Percentiles rank a stretch among this genome's conserved stretches.
phyloP scores from a whole-genome alignment of 2,113 vertebrate genomes.

The Gavialis gangeticus region DNA sequence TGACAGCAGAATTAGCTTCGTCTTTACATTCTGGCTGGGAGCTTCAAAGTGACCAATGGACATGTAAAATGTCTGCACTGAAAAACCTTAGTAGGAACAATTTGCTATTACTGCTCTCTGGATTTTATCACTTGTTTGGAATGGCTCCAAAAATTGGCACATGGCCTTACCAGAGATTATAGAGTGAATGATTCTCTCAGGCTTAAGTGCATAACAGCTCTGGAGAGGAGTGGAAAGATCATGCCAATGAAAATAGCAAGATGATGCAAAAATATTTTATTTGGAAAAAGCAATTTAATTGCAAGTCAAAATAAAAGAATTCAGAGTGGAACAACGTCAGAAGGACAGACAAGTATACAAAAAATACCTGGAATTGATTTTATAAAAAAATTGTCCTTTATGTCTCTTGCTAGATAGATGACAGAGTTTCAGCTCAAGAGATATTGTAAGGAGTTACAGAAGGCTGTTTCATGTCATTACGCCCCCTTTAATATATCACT shows the following conservation, averaged over 20 bases:
- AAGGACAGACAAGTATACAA: not conserved
- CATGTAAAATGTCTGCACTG: fast-evolving
- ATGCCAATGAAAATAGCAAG: not conserved
- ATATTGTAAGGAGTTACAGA: fast-evolving
- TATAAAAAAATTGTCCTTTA: not conserved
- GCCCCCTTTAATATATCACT: no score
- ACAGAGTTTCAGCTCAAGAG: not conserved
- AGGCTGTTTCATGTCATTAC: not conserved
- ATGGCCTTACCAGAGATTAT: not conserved
- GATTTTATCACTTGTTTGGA: not conserved
- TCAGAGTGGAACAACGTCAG: not conserved
- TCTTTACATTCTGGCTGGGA: not conserved
- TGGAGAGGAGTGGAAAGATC: fast-evolving
- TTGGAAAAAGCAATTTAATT: not conserved
- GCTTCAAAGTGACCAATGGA: not conserved
- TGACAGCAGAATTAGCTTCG: not conserved
- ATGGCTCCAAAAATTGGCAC: not conserved
- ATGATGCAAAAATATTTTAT: not conserved
- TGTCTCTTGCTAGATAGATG: not conserved
- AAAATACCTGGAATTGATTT: fast-evolving
- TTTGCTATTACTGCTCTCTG: not conserved
- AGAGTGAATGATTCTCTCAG: not conserved
- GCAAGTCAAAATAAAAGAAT: not conserved
- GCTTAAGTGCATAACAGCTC: not conserved
- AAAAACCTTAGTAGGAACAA: not conserved